Evolutionary conservation across 2,113 vertebrate genomes (phyloP).

Genomic region (Paradoxurus hermaphroditus): DNA sequence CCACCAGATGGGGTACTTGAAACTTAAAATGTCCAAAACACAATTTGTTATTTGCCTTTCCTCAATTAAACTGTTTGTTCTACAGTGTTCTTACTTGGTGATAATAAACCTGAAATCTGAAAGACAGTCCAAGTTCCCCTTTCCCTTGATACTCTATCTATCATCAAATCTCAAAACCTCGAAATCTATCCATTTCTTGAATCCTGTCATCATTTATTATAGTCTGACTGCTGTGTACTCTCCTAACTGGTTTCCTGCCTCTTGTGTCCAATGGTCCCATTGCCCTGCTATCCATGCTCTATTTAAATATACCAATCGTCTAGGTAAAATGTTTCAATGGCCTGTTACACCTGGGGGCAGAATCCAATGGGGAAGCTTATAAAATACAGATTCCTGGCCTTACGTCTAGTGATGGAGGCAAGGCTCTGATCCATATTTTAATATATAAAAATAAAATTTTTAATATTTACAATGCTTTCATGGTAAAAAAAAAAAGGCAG

Average conservation of each 20-base stretch:
- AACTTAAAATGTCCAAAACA: background rate
- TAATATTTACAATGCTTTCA: conserved; percentile 25
- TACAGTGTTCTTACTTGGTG: background rate
- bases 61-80: background rate
- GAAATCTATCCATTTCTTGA: background rate
- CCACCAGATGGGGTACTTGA: background rate
- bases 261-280: background rate
- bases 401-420: background rate
- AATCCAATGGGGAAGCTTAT: background rate
- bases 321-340: background rate
- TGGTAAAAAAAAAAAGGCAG: background rate
- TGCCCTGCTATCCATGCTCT: background rate
- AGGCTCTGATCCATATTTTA: background rate
- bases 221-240: background rate
- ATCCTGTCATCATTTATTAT: background rate
- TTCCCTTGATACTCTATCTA: background rate
- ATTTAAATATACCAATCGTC: background rate
- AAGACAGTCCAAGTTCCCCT: background rate
- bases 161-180: background rate
- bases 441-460: background rate
- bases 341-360: background rate
- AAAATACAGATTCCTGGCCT: background rate
- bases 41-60: background rate
- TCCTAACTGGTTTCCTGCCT: background rate
- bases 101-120: conserved; percentile 26